Base-by-base conservation (phyloP, 2,113 vertebrate species). In the Sander lucioperca region DNA sequence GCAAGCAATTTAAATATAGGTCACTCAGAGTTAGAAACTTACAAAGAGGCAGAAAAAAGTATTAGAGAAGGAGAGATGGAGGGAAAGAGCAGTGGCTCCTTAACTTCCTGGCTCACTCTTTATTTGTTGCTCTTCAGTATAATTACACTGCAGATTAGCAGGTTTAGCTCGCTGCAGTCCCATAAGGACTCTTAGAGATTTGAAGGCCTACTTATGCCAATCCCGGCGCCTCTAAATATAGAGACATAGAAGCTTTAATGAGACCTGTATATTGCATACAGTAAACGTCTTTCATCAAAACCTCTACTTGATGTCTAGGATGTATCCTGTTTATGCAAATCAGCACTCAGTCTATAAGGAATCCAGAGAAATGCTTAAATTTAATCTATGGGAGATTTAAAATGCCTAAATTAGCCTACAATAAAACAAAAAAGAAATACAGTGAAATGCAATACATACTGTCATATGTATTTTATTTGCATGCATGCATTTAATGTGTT, bases 1-100 rank as follows among this genome's bases (percentile, higher is more conserved):
- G 78, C 39, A 86, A 83, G 57, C 45, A 43, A n/a, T 27, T 43
- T 14, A 62, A 79, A 91, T 87, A 80, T 87, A 82, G 83, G 83
- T 84, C 45, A 53, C 39, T 54, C 67, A 57, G 23, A 75, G 54
- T 39, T 8, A 47, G 45, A 80, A 45, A 83, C 23, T 65, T 57
- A 48, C 7, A 27, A 77, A 51, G 30, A 65, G 47, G 6, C 47
- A 51, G 56, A 57, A 21, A 51, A 3, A 51, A 23, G 30, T 47
- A 39, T 70, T 4, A 61, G 45, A 21, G 21, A 51, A 33, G 13
- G 5, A 48, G 8, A 36, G 33, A 36, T 10, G 18, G 27, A 78
- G 51, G 58, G 48, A 33, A 27, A 61, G 19, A 43, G 48, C 30
- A 23, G 45, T 6, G 47, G 25, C 65, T 50, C 5, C 25, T 56